Evolutionary conservation across 2,113 vertebrate species (phyloP), one percentile per base, ranked within the genome.

Genomic region (Tautogolabrus adspersus): DNA sequence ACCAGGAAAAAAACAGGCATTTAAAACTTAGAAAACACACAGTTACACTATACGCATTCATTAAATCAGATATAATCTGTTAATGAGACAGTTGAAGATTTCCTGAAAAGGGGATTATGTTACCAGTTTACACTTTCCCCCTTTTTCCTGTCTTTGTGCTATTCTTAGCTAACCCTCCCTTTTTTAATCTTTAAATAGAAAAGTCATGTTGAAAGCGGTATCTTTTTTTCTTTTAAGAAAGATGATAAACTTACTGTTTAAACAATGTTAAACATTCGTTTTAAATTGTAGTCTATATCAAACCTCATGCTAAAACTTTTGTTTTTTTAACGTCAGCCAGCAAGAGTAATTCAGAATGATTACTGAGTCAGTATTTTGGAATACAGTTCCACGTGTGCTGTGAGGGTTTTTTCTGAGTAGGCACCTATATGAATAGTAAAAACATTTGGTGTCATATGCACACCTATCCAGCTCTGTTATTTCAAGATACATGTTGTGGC

Each of bases 401-500:
- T 5, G 5, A 44, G 15, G 2, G 8, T 15, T 21, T 3, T 34
- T 22, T 30, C 0, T 62, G 19, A 40, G 26, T 22, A 10, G 5
- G 26, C 47, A 52, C 21, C 8, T 22, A 34, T 54, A 30, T 54
- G 10, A 60, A 1, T 12, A 37, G 6, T 46, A 16, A 13, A 42
- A 59, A 72, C 46, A 26, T 23, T 2, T n/a, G 13, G 23, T 2
- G 26, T 55, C 78, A 66, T 9, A 68, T 46, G 44, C 44, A 46
- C 63, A 58, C 30, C 30, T 63, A 60, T 65, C 68, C 9, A 68
- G 57, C 47, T 54, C 19, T 79, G 46, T 71, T 78, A 44, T 54
- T 52, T 54, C 22, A 22, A 77, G 67, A 62, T 71, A 71, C 82
- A 54, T 65, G 40, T 49, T 58, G 4, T n/a, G 52, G 67, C 18